A percentile compares a stretch with the other conserved stretches of the same genome.
Conservation (phyloP, 2,888 invertebrate species). For the Ecliptopera silaceata region DNA sequence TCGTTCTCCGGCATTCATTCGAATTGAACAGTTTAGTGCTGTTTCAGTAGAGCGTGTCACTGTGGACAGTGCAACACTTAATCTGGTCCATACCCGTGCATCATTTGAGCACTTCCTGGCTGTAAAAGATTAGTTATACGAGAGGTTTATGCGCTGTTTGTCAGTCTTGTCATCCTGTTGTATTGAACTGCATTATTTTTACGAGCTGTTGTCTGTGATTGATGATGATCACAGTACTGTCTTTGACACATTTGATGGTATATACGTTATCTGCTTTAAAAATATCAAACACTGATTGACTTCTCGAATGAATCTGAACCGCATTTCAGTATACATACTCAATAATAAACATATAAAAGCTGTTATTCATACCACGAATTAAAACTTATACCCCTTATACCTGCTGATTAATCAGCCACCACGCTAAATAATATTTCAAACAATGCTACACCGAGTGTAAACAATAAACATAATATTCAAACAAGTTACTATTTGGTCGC, state of each 20-base stretch:
- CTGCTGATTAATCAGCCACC: too few species aligned
- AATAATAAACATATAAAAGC: too few species aligned
- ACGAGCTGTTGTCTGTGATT: neutral
- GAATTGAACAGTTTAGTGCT: neutral
- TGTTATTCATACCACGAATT: too few species aligned
- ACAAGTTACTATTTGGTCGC: neutral
- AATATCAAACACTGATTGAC: too few species aligned
- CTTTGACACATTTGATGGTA: too few species aligned
- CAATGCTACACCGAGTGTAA: neutral
- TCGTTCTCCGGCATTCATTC: neutral
- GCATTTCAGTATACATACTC: too few species aligned
- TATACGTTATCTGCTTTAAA: too few species aligned
- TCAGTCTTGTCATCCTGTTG: neutral
- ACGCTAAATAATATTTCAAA: neutral
- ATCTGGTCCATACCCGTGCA: slow-evolving; percentile 29
- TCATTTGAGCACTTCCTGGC: slow-evolving; percentile 28
- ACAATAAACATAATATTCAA: neutral
- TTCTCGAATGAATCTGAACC: too few species aligned
- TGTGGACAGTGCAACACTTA: slow-evolving; percentile 56
- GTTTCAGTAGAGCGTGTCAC: slow-evolving; percentile 51
- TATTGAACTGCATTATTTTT: slow-evolving; percentile 5
- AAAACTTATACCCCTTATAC: too few species aligned
- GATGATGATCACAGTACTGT: neutral
- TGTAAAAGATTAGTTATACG: slow-evolving; percentile 19
- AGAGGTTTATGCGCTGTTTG: slow-evolving; percentile 7